Percentiles rank a stretch among this genome's conserved stretches.
These are phyloP conservation scores for Myripristis murdjan DNA, from an alignment of 2,797 vertebrate species.

Conservation along the genomic window DNA sequence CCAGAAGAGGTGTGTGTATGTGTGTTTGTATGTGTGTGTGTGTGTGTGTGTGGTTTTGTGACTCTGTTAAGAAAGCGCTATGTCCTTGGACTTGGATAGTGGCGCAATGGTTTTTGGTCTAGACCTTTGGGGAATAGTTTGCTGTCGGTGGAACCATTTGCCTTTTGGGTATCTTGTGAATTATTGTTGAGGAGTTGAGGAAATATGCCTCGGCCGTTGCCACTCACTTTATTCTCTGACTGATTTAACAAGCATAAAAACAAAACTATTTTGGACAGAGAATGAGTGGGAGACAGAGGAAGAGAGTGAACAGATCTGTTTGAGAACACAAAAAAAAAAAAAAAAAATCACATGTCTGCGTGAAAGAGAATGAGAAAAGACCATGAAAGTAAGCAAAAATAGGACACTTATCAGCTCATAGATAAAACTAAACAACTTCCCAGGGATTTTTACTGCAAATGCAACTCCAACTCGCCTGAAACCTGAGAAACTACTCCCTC, in stretches of 20 bases:
- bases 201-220: slow-evolving; percentile 30
- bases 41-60: neutral
- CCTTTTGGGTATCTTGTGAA: slow-evolving; percentile 9
- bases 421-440: neutral
- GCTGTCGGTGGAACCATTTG: slow-evolving; percentile 12
- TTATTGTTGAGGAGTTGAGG: slow-evolving; percentile 1
- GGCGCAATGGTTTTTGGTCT: slow-evolving; percentile 4
- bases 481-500: neutral
- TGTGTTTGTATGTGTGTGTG: slow-evolving; percentile 22
- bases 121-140: slow-evolving; percentile 10
- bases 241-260: slow-evolving; percentile 38
- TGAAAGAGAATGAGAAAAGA: neutral
- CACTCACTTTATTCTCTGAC: slow-evolving; percentile 5
- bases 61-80: slow-evolving; percentile 25
- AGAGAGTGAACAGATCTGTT: slow-evolving; percentile 5
- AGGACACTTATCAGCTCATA: neutral
- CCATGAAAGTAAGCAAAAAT: too few species aligned
- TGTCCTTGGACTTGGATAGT: slow-evolving; percentile 1
- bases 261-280: slow-evolving; percentile 4
- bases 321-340: too few species aligned
- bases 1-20: slow-evolving; percentile 38
- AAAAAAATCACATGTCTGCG: neutral
- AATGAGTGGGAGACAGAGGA: neutral
- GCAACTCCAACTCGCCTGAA: slow-evolving; percentile 2
- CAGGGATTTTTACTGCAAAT: neutral